Evolutionary conservation across 2,113 vertebrate genomes (phyloP).

Genomic region (Eptatretus burgeri): DNA sequence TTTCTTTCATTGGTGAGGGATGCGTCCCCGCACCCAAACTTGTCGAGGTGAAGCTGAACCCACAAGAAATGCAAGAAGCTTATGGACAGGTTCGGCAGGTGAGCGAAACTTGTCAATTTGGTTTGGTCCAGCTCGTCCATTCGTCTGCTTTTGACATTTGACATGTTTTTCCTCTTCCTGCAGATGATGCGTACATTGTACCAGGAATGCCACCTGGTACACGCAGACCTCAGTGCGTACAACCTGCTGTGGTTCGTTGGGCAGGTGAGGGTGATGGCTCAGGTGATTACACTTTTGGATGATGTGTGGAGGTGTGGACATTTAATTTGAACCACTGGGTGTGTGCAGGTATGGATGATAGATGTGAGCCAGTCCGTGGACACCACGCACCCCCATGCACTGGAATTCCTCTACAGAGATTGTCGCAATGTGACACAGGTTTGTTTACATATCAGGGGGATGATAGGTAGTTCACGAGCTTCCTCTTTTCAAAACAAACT

Average conservation of each 20-base stretch:
- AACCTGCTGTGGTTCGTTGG: conserved; percentile 78
- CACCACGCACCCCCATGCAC: conserved; percentile 61
- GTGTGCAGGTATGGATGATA: conserved; percentile 56
- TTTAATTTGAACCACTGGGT: conserved; percentile 9
- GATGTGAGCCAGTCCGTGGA: conserved; percentile 90
- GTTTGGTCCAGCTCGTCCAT: background rate
- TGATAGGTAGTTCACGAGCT: background rate
- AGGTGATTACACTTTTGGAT: background rate
- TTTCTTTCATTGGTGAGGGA: conserved; percentile 85
- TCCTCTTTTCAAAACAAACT: background rate
- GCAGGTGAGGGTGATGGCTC: conserved; percentile 19
- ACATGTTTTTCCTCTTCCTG: background rate
- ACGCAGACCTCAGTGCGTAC: conserved; percentile 84
- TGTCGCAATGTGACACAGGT: conserved; percentile 73
- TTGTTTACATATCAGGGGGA: conserved; percentile 7
- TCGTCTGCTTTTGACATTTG: background rate
- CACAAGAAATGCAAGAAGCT: conserved; percentile 51
- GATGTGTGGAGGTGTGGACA: background rate
- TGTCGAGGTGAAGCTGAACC: conserved; percentile 38
- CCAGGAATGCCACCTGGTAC: conserved; percentile 53
- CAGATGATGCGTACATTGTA: conserved; percentile 72
- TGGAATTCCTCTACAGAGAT: conserved; percentile 81
- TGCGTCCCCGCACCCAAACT: conserved; percentile 73
- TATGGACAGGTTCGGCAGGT: conserved; percentile 43
- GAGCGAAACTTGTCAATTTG: conserved; percentile 13